Percentiles rank a stretch among this genome's conserved stretches.
These are phyloP conservation scores for Cervus canadensis DNA, from an alignment of 2,113 vertebrate genomes.

Conservation along the genomic window DNA sequence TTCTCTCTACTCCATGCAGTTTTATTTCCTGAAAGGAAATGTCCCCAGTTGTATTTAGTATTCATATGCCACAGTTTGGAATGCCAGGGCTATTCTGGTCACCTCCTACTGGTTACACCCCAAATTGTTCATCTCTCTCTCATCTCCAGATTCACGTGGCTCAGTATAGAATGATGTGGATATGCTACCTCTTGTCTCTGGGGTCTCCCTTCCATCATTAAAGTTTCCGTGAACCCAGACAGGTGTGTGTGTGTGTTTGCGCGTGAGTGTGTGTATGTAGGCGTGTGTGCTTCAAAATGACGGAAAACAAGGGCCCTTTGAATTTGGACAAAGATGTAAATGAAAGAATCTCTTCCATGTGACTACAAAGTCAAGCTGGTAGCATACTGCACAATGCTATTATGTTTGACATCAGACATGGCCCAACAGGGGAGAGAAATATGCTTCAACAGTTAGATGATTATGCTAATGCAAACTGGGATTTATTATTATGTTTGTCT, in stretches of 20 bases:
- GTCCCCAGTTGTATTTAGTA: neutral
- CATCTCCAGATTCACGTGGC: neutral
- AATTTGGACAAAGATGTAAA: neutral
- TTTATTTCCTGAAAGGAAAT: neutral
- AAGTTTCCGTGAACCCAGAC: neutral
- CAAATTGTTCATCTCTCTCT: neutral
- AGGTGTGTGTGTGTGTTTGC: neutral
- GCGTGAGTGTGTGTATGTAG: neutral
- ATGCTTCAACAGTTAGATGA: constrained; percentile 74
- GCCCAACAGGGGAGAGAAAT: constrained; percentile 42
- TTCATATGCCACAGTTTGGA: neutral
- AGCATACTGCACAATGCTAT: neutral
- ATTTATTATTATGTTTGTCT: constrained; percentile 68
- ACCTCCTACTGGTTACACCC: neutral
- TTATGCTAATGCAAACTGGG: constrained; percentile 76
- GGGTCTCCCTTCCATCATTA: neutral
- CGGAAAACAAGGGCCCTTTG: neutral
- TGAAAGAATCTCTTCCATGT: constrained; percentile 16
- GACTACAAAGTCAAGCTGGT: neutral
- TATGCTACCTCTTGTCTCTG: neutral
- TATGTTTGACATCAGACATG: constrained; percentile 31
- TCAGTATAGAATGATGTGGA: neutral
- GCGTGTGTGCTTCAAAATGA: neutral
- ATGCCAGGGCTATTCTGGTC: neutral
- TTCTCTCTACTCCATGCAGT: neutral